phyloP scores from a whole-genome alignment of 2,113 vertebrate genomes.

The Rissa tridactyla region DNA sequence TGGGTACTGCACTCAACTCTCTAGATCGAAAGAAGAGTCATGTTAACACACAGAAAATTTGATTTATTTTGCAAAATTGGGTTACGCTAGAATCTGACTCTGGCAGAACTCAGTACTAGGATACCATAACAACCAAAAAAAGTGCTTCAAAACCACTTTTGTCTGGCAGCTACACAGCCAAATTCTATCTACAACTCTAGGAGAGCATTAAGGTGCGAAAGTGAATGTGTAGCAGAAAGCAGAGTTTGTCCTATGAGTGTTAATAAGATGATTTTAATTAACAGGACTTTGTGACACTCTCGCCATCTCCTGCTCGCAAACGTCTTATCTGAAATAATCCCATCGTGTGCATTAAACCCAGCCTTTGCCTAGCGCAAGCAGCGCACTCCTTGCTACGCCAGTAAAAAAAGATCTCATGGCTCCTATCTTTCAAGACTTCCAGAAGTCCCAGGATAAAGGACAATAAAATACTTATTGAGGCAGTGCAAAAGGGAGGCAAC shows the following conservation, averaged over 20 bases:
- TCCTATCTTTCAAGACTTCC: not conserved
- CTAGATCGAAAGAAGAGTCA: slow-evolving; percentile 65
- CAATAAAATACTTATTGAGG: not conserved
- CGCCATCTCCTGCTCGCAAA: not conserved
- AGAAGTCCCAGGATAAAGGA: not conserved
- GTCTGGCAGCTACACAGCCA: not conserved
- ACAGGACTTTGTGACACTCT: not conserved
- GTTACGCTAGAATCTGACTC: not conserved
- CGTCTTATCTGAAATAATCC: not conserved
- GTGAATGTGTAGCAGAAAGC: not conserved
- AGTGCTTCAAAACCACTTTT: not conserved
- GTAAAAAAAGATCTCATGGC: not conserved
- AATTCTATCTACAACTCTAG: not conserved
- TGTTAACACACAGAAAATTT: not conserved
- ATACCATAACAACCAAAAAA: not conserved
- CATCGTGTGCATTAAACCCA: not conserved
- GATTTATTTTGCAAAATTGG: not conserved
- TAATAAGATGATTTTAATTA: not conserved
- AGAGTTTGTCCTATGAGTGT: not conserved
- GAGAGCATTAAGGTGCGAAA: not conserved
- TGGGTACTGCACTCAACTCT: slow-evolving; percentile 71
- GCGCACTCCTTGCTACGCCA: not conserved
- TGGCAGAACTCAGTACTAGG: not conserved
- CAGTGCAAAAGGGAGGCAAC: not conserved
- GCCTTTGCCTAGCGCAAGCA: not conserved